Base-by-base conservation (phyloP, 2,888 invertebrate species). In the Tachina lurida region DNA sequence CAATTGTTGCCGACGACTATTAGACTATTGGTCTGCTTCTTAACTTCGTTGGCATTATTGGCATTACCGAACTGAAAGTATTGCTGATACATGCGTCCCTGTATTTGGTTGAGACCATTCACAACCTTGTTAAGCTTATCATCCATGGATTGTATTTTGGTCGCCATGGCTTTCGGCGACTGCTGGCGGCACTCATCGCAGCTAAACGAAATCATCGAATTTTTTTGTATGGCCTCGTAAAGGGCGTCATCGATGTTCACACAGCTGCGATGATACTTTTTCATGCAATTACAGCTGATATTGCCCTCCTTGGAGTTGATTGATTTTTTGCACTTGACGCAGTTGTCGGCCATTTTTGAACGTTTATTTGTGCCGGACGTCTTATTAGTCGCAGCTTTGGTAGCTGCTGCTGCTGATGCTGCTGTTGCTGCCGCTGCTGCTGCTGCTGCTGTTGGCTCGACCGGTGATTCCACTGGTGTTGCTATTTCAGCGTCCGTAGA, bases 11-110 rank as follows among this genome's bases (percentile, higher is more conserved):
- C 91, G 73, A 91, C 91, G 19, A 91, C 91, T 77, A 91, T 91
- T 12, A 91, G 88, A 77, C 91, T 91, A 81, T 91, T 90, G 56
- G 90, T 89, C 86, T 91, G 91, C 83, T 90, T 89, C 81, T 91
- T 91, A 31, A 91, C 88, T 71, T 88, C 88, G 82, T 90, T 90
- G 41, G 89, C 87, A 87, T 91, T 91, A 62, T 86, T 86, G 73
- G 84, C 63, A 70, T 91, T 91, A 84, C 91, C 91, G 75, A 88
- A 91, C 79, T 91, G 91, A 87, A 91, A 91, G 87, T 91, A 91
- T 84, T 91, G 91, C 87, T 91, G 91, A 83, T 91, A 91, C 91
- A 91, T 91, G 47, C 91, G 89, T 68, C 91, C 91, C 89, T 91
- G 91, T 78, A 91, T 91, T 87, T 91, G 91, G 70, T 91, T 91